A percentile compares a stretch with the other conserved stretches of the same genome.
Evolutionary conservation across 1,140 invertebrate species (phyloP).

Genomic region (Leptinotarsa defecta): DNA sequence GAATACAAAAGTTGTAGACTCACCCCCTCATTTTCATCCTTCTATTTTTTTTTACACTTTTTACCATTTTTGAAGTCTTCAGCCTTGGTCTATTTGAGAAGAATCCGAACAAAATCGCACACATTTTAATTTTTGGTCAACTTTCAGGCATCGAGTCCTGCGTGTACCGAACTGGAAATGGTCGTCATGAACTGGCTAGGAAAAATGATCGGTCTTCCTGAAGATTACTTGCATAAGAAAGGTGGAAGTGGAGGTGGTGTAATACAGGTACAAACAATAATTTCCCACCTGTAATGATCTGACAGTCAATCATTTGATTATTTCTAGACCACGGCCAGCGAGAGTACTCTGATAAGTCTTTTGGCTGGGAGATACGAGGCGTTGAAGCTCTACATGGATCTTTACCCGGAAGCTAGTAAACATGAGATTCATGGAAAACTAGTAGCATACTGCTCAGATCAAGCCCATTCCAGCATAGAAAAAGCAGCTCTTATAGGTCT

Average conservation of each 20-base stretch:
- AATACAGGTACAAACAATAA: conserved; percentile 68
- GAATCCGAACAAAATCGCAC: too few species aligned
- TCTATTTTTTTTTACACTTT: too few species aligned
- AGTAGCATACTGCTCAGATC: conserved; percentile 80
- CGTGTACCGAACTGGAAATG: conserved; percentile 96
- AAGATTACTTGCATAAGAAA: conserved; percentile 80
- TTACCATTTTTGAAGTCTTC: too few species aligned
- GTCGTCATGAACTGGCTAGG: conserved; percentile 98
- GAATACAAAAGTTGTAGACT: too few species aligned
- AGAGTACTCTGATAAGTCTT: conserved; percentile 88
- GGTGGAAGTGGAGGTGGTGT: conserved; percentile 82
- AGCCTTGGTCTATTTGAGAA: too few species aligned
- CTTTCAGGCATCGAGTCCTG: conserved; percentile 85
- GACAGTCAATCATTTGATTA: not conserved
- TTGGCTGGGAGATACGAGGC: conserved; percentile 88
- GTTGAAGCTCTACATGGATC: conserved; percentile 66
- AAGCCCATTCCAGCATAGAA: conserved; percentile 92
- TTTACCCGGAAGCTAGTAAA: conserved; percentile 76
- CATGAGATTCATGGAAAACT: conserved; percentile 89
- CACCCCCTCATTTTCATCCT: too few species aligned
- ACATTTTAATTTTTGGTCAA: not conserved
- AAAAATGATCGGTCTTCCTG: conserved; percentile 90
- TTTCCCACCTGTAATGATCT: not conserved
- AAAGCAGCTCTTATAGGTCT: conserved; percentile 89
- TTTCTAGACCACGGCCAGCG: conserved; percentile 73